Conservation (phyloP, 2,888 invertebrate species). For the Gandaritis pyraliata region DNA sequence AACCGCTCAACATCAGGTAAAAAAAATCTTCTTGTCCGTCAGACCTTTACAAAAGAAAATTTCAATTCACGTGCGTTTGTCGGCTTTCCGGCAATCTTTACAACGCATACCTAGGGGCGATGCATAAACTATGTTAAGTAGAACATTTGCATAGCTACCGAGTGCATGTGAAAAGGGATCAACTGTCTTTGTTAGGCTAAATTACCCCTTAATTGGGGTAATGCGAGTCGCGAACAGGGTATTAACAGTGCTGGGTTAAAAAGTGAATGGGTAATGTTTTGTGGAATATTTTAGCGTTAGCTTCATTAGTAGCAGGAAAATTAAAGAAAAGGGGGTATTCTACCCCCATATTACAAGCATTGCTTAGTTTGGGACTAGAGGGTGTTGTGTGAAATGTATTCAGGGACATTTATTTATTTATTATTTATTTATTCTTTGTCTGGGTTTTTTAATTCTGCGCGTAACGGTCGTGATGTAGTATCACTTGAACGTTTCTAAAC, state of each 20-base stretch:
- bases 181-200: constrained; percentile 31
- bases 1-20: neutral
- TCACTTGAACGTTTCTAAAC: neutral
- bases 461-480: neutral
- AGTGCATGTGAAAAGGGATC: constrained; percentile 4
- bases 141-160: neutral
- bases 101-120: no score
- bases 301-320: constrained; percentile 13
- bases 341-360: no score
- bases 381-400: no score
- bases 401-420: no score
- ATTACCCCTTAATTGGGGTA: constrained; percentile 42
- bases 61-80: no score
- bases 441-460: neutral
- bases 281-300: constrained; percentile 15
- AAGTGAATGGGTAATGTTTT: constrained; percentile 20
- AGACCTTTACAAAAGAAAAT: no score
- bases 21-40: no score
- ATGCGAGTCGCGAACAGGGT: constrained; percentile 34
- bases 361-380: no score
- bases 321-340: neutral
- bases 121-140: no score
- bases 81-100: no score
- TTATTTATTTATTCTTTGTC: no score
- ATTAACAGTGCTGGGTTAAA: constrained; percentile 35